A percentile compares a stretch with the other conserved stretches of the same genome.
Conservation (phyloP, 2,797 vertebrate species). For the Neolamprologus multifasciatus region DNA sequence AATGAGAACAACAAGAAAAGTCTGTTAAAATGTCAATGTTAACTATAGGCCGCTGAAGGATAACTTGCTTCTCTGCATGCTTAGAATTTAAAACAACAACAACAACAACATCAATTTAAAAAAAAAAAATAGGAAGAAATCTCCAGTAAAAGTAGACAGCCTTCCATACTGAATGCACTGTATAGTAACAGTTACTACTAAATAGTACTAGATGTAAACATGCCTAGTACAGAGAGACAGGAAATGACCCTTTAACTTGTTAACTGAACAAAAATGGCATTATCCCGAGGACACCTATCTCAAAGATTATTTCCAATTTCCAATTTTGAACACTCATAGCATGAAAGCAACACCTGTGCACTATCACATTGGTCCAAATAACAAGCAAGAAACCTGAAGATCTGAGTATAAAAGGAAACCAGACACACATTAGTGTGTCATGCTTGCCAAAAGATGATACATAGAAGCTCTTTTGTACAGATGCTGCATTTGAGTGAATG, state of each 20-base stretch:
- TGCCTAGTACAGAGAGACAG: neutral
- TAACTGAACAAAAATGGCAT: neutral
- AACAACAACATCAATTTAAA: neutral
- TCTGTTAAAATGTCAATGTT: neutral
- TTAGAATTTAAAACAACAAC: neutral
- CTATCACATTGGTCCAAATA: neutral
- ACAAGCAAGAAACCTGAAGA: neutral
- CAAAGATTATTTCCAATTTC: neutral
- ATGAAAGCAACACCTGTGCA: neutral
- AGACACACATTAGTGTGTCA: neutral
- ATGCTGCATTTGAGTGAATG: conserved; percentile 1
- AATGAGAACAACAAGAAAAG: neutral
- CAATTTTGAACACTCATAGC: neutral
- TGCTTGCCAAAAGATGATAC: neutral
- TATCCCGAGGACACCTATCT: neutral
- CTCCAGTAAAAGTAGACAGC: neutral
- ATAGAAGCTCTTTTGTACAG: neutral
- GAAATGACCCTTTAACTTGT: neutral
- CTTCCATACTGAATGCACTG: neutral
- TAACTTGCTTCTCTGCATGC: neutral
- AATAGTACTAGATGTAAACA: neutral
- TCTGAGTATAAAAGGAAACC: neutral
- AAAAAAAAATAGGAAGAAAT: neutral
- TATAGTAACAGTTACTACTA: neutral
- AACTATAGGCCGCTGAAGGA: neutral